phyloP scores from a whole-genome alignment of 2,113 vertebrate species.

The Cyphomyrus discorhynchus region DNA sequence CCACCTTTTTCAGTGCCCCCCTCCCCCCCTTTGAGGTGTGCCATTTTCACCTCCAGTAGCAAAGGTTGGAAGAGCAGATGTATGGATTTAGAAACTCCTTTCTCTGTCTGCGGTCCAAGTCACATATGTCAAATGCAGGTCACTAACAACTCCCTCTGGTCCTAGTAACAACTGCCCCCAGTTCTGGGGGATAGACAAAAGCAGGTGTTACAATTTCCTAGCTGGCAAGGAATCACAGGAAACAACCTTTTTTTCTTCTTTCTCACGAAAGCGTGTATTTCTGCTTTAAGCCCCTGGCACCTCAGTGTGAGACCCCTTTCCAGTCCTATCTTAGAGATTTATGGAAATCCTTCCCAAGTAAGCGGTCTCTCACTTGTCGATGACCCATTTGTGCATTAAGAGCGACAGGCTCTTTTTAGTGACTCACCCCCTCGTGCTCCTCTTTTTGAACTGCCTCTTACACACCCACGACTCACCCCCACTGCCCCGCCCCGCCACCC shows the following conservation, averaged over 20 bases:
- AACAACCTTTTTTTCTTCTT: background rate
- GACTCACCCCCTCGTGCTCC: background rate
- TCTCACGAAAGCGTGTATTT: conserved; percentile 9
- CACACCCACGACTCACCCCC: background rate
- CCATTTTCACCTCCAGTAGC: background rate
- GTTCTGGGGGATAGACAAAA: background rate
- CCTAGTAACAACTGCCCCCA: background rate
- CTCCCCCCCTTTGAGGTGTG: background rate
- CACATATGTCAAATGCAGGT: conserved; percentile 1
- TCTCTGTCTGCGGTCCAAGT: conserved; percentile 8
- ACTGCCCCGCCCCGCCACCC: background rate
- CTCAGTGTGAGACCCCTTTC: background rate
- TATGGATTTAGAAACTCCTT: conserved; percentile 2
- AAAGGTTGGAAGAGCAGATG: conserved; percentile 12
- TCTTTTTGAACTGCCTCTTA: conserved; percentile 2
- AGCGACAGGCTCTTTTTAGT: conserved; percentile 6
- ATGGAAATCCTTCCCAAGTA: background rate
- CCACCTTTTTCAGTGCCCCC: background rate
- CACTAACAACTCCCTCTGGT: background rate
- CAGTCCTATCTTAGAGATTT: background rate
- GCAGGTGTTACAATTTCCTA: conserved; percentile 1
- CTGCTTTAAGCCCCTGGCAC: background rate
- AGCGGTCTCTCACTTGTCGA: background rate
- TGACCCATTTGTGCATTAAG: conserved; percentile 9
- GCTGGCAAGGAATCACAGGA: conserved; percentile 11